Percentiles rank a stretch among this genome's conserved stretches.
phyloP scores from a whole-genome alignment of 2,797 vertebrate genomes.

The Luscinia megarhynchos region DNA sequence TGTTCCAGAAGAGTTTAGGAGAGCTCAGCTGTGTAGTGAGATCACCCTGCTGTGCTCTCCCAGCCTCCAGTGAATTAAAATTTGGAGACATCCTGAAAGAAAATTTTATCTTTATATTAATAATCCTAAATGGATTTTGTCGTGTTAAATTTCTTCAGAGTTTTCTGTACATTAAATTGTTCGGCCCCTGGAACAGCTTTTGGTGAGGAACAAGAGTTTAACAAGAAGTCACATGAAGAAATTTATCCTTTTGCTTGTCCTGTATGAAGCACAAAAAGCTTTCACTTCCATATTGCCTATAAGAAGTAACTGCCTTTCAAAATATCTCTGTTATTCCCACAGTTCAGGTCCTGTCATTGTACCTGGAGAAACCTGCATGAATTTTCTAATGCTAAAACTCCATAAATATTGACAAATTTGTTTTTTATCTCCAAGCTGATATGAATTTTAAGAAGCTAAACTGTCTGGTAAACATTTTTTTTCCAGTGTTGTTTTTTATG shows the following conservation, averaged over 20 bases:
- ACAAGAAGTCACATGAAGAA: not conserved
- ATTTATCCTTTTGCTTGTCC: not conserved
- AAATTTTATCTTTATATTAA: not conserved
- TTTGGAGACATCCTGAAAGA: not conserved
- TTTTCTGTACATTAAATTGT: not conserved
- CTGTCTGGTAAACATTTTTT: not conserved
- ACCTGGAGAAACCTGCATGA: not conserved
- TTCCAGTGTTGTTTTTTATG: rapidly evolving
- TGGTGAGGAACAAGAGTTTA: not conserved
- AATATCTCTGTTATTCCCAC: not conserved
- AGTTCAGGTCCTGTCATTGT: not conserved
- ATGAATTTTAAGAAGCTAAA: not conserved
- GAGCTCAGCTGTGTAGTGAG: not conserved
- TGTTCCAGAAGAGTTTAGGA: not conserved
- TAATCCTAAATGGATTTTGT: not conserved
- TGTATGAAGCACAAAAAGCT: not conserved
- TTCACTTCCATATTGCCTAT: not conserved
- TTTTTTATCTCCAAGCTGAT: not conserved
- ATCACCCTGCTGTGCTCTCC: not conserved
- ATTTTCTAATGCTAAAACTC: not conserved
- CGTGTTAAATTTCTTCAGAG: not conserved
- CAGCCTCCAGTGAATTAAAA: not conserved
- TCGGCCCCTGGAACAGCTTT: not conserved
- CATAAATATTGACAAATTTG: not conserved
- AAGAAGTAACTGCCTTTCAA: not conserved